Percentiles rank a stretch among this genome's conserved stretches.
Conservation (phyloP, 2,797 vertebrate species). For the Premnoplex brunnescens region DNA sequence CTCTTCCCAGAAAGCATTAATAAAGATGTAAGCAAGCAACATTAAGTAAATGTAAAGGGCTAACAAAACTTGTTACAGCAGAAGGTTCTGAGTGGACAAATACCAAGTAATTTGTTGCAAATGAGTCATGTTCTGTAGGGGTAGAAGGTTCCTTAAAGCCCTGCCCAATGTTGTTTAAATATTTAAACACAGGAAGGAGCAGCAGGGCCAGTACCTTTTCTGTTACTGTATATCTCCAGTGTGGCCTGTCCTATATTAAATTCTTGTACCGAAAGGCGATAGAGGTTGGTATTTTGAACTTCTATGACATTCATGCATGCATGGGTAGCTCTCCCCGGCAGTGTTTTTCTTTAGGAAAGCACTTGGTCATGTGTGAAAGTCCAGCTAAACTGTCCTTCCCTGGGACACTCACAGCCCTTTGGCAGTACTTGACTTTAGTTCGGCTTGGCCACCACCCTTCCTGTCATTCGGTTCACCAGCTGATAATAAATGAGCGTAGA, state of each 20-base stretch:
- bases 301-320: background rate
- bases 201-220: background rate
- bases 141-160: background rate
- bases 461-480: conserved; percentile 4
- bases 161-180: conserved; percentile 7
- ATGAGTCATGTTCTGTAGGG: conserved; percentile 1
- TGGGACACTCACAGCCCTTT: background rate
- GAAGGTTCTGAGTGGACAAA: conserved; percentile 8
- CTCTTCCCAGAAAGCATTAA: conserved; percentile 4
- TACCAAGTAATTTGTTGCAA: conserved; percentile 3
- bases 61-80: background rate
- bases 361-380: background rate
- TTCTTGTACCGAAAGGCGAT: background rate
- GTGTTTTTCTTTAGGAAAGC: background rate
- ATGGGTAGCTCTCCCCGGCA: background rate
- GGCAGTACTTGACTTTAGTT: background rate
- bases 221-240: background rate
- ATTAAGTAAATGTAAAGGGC: background rate
- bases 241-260: background rate
- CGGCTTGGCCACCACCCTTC: background rate
- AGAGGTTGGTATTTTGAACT: background rate
- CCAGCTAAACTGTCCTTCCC: background rate
- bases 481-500: background rate
- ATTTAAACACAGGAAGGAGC: background rate
- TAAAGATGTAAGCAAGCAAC: background rate